Evolutionary conservation across 2,113 vertebrate genomes (phyloP).

Genomic region (Heterochromis multidens): DNA sequence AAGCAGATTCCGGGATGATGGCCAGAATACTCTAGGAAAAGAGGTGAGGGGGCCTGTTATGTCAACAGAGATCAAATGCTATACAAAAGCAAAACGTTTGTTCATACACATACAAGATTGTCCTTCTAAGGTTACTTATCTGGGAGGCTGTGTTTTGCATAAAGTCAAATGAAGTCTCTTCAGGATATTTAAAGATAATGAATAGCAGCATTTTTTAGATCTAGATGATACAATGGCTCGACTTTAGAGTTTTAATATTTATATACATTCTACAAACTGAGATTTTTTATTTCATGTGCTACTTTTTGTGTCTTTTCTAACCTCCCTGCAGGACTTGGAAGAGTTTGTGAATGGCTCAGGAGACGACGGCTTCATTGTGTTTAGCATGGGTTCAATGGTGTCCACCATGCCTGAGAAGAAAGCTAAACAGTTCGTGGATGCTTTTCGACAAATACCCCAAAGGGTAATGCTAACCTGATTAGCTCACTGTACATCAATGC

Average conservation of each 20-base stretch:
- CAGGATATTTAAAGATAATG: background rate
- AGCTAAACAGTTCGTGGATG: slow-evolving; percentile 82
- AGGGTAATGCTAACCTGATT: slow-evolving; percentile 72
- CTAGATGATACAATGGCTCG: background rate
- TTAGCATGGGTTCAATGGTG: slow-evolving; percentile 93
- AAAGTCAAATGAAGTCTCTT: background rate
- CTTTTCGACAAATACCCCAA: slow-evolving; percentile 86
- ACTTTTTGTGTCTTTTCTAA: background rate
- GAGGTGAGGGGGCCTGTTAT: background rate
- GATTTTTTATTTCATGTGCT: background rate
- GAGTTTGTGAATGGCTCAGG: slow-evolving; percentile 88
- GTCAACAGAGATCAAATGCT: background rate
- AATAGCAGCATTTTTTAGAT: background rate
- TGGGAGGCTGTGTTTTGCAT: background rate
- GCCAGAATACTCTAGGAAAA: background rate
- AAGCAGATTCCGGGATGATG: background rate
- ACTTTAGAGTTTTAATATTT: background rate
- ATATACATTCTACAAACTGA: background rate
- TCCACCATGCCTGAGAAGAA: slow-evolving; percentile 81
- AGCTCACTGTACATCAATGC: background rate
- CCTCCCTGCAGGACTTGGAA: slow-evolving; percentile 83
- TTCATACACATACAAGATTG: background rate
- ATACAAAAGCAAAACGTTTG: background rate
- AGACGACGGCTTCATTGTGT: slow-evolving; percentile 89
- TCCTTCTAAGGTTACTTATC: background rate